Base-by-base conservation (phyloP, 2,888 invertebrate species). In the Limenitis camilla region DNA sequence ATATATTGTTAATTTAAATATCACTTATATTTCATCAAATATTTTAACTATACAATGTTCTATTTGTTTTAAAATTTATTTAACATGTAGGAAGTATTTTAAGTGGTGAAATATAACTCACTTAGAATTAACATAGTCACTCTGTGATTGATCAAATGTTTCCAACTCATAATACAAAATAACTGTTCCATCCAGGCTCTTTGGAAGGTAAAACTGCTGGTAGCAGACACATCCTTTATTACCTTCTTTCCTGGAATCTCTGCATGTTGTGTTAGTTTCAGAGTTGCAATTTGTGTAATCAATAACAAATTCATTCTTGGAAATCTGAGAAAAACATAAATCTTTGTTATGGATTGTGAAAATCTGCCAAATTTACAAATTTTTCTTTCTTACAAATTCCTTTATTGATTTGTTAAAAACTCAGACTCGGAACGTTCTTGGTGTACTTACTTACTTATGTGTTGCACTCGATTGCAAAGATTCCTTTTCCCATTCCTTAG, bases 111-210 rank as follows among this genome's bases (percentile, higher is more conserved):
- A 48, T 6, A 30, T 27, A 38, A 29, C 42, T 39, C 52, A 59
- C 59, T 49, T 57, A 9, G 59, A 59, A 11, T 49, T 55, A n/a
- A 49, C 29, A 11, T 59, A 57, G 27, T 50, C 35, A 11, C 10
- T 11, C 27, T 28, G 41, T 11, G 51, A 50, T 31, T 58, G 61
- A 32, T 62, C 11, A 38, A 43, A 60, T 1, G 40, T 19, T 0
- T 56, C 54, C 32, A 64, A 28, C 47, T 61, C 59, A 44, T 59
- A 59, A 32, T 58, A 61, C 7, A 61, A 6, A 4, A 41, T 51
- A 6, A 65, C 32, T 5, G 45, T 30, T n/a, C 54, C 56, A 9
- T 35, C 8, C 10, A 59, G 40, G 19, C 39, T n/a, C 10, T 44
- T 10, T 32, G 33, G 41, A 10, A 59, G 27, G 9, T 53, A 53